Conservation (phyloP, 2,888 invertebrate species). For the Eilema caniola region DNA sequence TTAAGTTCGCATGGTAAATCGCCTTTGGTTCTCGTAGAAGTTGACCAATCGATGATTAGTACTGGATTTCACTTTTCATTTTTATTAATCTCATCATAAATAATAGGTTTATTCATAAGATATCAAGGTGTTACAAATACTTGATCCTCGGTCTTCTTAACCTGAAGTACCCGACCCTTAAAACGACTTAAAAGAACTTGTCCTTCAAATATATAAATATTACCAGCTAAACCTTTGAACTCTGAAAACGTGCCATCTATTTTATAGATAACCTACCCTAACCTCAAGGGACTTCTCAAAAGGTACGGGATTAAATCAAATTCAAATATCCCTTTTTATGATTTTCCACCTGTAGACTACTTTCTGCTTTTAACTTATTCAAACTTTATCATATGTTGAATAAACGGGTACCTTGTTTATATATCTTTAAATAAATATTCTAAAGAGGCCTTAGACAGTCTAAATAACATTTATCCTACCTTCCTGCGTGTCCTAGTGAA, state of each 20-base stretch:
- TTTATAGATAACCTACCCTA: constrained; percentile 37
- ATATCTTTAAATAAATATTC: neutral
- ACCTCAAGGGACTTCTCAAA: constrained; percentile 43
- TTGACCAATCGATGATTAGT: too few relatives aligned
- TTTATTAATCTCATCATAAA: too few relatives aligned
- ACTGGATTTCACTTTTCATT: too few relatives aligned
- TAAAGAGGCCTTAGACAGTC: neutral
- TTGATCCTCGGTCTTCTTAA: neutral
- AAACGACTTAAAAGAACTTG: neutral
- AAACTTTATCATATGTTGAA: constrained; percentile 46
- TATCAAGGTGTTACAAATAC: neutral
- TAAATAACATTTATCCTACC: neutral
- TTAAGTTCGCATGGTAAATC: too few relatives aligned
- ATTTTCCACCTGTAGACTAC: constrained; percentile 31
- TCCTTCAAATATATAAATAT: constrained; percentile 10
- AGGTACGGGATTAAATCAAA: constrained; percentile 48
- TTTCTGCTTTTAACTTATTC: constrained; percentile 33
- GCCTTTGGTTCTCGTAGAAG: too few relatives aligned
- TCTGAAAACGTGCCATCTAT: constrained; percentile 29
- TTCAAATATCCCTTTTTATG: constrained; percentile 52
- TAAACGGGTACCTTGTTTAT: constrained; percentile 23
- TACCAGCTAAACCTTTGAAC: constrained; percentile 19
- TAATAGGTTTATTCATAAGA: too few relatives aligned
- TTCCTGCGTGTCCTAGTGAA: neutral
- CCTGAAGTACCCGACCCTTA: neutral